A percentile compares a stretch with the other conserved stretches of the same genome.
Conservation (phyloP, 2,888 invertebrate genomes). For the Elegia similella region DNA sequence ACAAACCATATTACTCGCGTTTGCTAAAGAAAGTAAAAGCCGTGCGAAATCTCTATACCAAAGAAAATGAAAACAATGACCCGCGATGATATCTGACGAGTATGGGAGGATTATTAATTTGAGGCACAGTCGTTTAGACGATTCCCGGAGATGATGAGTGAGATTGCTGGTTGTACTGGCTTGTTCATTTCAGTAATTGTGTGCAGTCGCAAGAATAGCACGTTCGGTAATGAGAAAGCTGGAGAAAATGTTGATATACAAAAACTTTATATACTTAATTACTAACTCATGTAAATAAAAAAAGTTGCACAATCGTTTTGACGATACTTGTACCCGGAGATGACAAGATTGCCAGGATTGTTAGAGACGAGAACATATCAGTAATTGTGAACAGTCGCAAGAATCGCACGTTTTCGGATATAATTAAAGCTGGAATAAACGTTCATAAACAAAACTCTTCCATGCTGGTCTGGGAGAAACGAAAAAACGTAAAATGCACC, state of each 20-base stretch:
- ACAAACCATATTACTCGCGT: slow-evolving; percentile 32
- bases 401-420: too few species aligned
- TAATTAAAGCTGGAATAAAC: too few species aligned
- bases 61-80: slow-evolving; percentile 46
- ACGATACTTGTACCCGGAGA: too few species aligned
- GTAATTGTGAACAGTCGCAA: too few species aligned
- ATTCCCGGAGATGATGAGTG: not conserved
- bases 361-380: too few species aligned
- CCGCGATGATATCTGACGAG: slow-evolving; percentile 23
- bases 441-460: too few species aligned
- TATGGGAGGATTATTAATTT: slow-evolving; percentile 12
- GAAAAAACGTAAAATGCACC: too few species aligned
- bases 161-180: slow-evolving; percentile 4
- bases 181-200: slow-evolving; percentile 8
- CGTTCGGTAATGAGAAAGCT: not conserved
- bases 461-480: too few species aligned
- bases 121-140: not conserved
- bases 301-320: too few species aligned
- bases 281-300: too few species aligned
- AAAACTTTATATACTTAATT: not conserved
- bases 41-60: slow-evolving; percentile 41
- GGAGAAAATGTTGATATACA: not conserved
- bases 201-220: not conserved
- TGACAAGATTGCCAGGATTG: too few species aligned
- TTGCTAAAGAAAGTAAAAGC: slow-evolving; percentile 52